These are phyloP conservation scores for Myrmecobius fasciatus DNA, from an alignment of 2,113 vertebrate genomes.

Conservation along the genomic window DNA sequence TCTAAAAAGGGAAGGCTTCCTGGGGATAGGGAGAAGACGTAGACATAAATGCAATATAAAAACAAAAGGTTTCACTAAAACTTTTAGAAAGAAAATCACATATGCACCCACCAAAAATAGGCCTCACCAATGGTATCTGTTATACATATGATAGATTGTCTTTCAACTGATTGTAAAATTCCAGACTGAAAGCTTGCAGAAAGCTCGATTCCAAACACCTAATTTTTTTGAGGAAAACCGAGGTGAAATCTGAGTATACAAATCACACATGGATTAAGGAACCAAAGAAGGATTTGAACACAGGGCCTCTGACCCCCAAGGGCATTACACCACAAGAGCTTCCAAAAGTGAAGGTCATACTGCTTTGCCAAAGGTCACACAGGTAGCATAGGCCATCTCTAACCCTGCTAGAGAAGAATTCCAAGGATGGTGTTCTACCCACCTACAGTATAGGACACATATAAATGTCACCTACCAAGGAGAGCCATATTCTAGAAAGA, in stretches of 20 bases:
- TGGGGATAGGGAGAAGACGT: neutral
- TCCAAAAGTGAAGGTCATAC: neutral
- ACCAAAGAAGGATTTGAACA: neutral
- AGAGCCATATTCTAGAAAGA: constrained; percentile 9
- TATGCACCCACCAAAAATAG: neutral
- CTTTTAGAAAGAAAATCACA: neutral
- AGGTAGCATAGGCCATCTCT: neutral
- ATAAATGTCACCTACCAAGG: neutral
- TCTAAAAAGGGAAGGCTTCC: neutral
- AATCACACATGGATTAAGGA: neutral
- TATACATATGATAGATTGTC: neutral
- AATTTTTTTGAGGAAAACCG: neutral
- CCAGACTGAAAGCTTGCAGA: neutral
- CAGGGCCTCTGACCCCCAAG: neutral
- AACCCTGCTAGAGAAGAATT: neutral
- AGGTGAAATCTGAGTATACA: neutral
- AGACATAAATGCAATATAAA: neutral
- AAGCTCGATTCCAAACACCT: neutral
- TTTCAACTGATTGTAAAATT: neutral
- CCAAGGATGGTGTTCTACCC: neutral
- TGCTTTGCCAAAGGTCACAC: neutral
- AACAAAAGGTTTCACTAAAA: neutral
- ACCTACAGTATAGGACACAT: neutral
- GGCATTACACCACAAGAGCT: neutral
- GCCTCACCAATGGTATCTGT: neutral